phyloP scores from a whole-genome alignment of 2,888 invertebrate species.

The Thumatha senex region DNA sequence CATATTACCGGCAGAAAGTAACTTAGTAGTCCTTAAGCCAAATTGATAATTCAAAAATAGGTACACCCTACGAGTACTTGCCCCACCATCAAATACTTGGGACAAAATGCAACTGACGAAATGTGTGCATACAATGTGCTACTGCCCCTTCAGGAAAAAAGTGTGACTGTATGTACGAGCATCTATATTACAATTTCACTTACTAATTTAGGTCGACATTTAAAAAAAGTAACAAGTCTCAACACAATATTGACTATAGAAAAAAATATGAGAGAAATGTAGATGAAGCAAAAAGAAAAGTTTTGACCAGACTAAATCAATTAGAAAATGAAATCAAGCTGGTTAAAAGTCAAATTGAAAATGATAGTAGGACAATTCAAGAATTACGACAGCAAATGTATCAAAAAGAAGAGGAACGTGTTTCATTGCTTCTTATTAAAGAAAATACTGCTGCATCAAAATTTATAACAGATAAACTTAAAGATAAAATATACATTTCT shows the following conservation, averaged over 20 bases:
- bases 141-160: too few relatives aligned
- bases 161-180: too few relatives aligned
- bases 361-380: conserved; percentile 1
- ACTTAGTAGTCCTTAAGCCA: too few relatives aligned
- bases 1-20: too few relatives aligned
- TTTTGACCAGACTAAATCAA: neutral
- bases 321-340: conserved; percentile 1
- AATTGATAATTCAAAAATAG: too few relatives aligned
- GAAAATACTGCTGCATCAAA: neutral
- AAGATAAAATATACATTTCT: neutral
- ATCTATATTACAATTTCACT: neutral
- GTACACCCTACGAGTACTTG: too few relatives aligned
- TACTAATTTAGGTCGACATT: too few relatives aligned
- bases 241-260: neutral
- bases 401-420: neutral
- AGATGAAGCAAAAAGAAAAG: neutral
- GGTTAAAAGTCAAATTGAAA: conserved; percentile 1
- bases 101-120: too few relatives aligned
- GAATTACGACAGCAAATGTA: neutral
- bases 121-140: too few relatives aligned
- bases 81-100: too few relatives aligned
- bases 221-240: neutral
- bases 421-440: neutral
- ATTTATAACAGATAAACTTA: neutral
- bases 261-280: neutral